These are phyloP conservation scores for Melanostigma gelatinosum DNA, from an alignment of 2,113 vertebrate genomes.

Conservation along the genomic window DNA sequence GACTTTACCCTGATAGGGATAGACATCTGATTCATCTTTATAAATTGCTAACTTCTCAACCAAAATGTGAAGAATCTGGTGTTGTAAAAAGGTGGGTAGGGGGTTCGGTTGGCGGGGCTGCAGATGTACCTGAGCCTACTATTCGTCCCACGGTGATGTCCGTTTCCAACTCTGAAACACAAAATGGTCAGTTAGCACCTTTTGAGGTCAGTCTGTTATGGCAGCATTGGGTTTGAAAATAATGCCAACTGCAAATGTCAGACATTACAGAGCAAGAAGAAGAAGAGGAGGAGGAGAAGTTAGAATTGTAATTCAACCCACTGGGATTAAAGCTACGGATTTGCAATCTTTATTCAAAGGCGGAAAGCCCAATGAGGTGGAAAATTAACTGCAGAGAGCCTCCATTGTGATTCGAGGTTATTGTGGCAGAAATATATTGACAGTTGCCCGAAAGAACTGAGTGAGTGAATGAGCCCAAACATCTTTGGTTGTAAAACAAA, in stretches of 20 bases:
- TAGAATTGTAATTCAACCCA: conserved; percentile 39
- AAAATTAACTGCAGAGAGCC: conserved; percentile 61
- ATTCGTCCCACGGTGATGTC: conserved; percentile 93
- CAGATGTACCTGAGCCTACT: conserved; percentile 95
- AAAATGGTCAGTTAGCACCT: conserved; percentile 87
- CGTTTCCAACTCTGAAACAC: conserved; percentile 94
- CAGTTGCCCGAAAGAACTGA: conserved; percentile 18
- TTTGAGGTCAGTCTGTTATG: conserved; percentile 34
- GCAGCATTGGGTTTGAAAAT: conserved; percentile 51
- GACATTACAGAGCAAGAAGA: conserved; percentile 31
- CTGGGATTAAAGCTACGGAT: not conserved
- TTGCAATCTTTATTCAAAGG: conserved; percentile 35
- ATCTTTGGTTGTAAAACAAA: not conserved
- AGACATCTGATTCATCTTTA: not conserved
- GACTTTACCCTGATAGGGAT: not conserved
- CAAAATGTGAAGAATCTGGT: conserved; percentile 23
- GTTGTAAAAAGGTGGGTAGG: conserved; percentile 31
- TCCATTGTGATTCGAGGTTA: conserved; percentile 37
- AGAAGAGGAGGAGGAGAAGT: conserved; percentile 7
- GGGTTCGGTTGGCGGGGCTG: conserved; percentile 48
- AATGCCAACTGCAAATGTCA: conserved; percentile 44
- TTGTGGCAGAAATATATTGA: conserved; percentile 40
- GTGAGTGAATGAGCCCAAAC: conserved; percentile 38
- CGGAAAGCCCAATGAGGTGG: conserved; percentile 52
- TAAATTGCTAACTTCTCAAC: not conserved